Base-by-base conservation (phyloP, 2,888 invertebrate genomes). In the Diadromus collaris region DNA sequence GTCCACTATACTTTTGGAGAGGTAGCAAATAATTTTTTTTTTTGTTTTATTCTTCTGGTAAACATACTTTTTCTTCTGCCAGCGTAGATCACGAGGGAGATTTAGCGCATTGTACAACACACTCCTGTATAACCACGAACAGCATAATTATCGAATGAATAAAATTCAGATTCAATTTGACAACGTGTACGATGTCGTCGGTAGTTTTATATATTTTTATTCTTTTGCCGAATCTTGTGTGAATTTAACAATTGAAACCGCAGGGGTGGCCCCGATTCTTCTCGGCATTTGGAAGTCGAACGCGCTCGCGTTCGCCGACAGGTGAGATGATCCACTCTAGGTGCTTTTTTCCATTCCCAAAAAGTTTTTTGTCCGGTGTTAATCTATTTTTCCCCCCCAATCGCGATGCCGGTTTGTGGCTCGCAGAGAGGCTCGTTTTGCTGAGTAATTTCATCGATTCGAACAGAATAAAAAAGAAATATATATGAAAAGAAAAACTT, bases 151-250 rank as follows among this genome's bases (percentile, higher is more conserved):
- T 87, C 85, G 86, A 88, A 88, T 90, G 88, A 90, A 90, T 90
- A 90, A 90, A 90, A 87, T 87, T 88, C 87, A 87, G 86, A 88
- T 89, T 84, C 89, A 88, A 88, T 90, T 89, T 89, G 86, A 88
- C 85, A 85, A 88, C 83, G 84, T 76, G 84, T 78, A 81, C 80
- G 81, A 82, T 83, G 51, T 51, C 16, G 38, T 16, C 38, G 88
- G 86, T 86, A 86, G 86, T 88, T 86, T 85, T 86, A 84, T 86
- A 85, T 87, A 73, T 89, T 89, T 89, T 88, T 89, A 48, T 19
- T 48, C 19, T n/a, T 21, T 19, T 19, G 16, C 16, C 16, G 16
- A 10, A 13, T 54, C 24, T 24, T 80, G 83, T 86, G 72, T 83
- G 80, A 83, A 82, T 82, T 83, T 41, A 84, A 85, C 82, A 81